Evolutionary conservation across 2,797 vertebrate genomes (phyloP).

Genomic region (Aphelocoma californica): DNA sequence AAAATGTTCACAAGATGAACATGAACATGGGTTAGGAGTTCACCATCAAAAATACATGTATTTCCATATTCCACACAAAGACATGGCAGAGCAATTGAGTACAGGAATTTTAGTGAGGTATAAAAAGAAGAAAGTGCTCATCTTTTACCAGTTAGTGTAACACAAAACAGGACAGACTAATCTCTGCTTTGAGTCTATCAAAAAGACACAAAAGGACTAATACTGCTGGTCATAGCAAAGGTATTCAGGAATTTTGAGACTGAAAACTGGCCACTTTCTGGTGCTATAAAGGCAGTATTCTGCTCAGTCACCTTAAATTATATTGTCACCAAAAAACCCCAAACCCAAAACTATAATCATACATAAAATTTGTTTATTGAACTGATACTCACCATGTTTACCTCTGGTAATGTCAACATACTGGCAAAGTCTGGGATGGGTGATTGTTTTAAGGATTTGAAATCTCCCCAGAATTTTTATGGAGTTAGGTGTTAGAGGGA

Average conservation of each 20-base stretch:
- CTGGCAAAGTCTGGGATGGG: slow-evolving; percentile 93
- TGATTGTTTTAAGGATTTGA: slow-evolving; percentile 95
- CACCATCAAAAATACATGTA: not conserved
- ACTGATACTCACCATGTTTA: slow-evolving; percentile 86
- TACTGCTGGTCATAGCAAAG: not conserved
- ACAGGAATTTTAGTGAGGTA: not conserved
- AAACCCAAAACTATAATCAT: not conserved
- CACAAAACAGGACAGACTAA: not conserved
- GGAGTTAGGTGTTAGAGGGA: slow-evolving; percentile 97
- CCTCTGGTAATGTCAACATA: slow-evolving; percentile 96
- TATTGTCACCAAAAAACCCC: not conserved
- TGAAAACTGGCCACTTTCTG: not conserved
- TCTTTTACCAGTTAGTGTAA: not conserved
- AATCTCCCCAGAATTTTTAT: slow-evolving; percentile 98
- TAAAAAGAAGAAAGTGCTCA: not conserved
- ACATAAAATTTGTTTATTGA: not conserved
- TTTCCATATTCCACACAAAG: not conserved
- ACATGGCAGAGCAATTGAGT: fast-evolving
- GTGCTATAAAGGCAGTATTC: not conserved
- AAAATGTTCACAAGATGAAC: not conserved
- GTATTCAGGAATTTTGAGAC: not conserved
- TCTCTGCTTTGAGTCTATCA: not conserved
- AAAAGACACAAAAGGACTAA: not conserved
- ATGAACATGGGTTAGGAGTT: not conserved
- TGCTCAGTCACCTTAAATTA: not conserved